phyloP scores from a whole-genome alignment of 2,113 vertebrate species.

The Eidolon helvum region DNA sequence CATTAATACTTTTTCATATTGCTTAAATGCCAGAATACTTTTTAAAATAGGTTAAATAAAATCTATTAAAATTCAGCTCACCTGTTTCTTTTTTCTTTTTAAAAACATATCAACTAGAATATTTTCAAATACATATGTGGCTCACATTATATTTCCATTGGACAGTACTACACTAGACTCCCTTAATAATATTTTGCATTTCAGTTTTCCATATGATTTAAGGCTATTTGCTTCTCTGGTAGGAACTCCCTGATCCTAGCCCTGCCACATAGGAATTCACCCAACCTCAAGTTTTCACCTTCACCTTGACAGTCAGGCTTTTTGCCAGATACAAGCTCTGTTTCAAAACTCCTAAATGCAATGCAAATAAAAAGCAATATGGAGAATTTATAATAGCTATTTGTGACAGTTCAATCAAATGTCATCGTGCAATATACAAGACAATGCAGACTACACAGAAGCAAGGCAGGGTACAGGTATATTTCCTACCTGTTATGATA shows the following conservation, averaged over 20 bases:
- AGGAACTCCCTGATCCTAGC: neutral
- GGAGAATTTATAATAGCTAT: neutral
- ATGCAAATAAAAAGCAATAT: neutral
- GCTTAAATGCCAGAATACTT: neutral
- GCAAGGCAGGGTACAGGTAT: too few species aligned
- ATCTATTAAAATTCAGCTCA: neutral
- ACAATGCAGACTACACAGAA: neutral
- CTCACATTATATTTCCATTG: neutral
- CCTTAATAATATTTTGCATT: neutral
- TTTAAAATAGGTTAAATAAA: neutral
- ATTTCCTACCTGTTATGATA: neutral
- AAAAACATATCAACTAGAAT: neutral
- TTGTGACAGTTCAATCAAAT: neutral
- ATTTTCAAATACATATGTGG: neutral
- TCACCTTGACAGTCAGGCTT: neutral
- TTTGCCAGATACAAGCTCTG: neutral
- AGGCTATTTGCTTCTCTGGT: neutral
- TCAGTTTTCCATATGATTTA: neutral
- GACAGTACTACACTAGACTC: neutral
- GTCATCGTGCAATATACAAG: neutral
- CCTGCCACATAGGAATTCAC: neutral
- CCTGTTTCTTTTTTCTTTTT: neutral
- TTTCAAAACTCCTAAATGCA: neutral
- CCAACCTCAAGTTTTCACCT: neutral
- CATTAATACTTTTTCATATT: neutral